phyloP scores from a whole-genome alignment of 1,140 invertebrate species.

The Goniozus legneri region DNA sequence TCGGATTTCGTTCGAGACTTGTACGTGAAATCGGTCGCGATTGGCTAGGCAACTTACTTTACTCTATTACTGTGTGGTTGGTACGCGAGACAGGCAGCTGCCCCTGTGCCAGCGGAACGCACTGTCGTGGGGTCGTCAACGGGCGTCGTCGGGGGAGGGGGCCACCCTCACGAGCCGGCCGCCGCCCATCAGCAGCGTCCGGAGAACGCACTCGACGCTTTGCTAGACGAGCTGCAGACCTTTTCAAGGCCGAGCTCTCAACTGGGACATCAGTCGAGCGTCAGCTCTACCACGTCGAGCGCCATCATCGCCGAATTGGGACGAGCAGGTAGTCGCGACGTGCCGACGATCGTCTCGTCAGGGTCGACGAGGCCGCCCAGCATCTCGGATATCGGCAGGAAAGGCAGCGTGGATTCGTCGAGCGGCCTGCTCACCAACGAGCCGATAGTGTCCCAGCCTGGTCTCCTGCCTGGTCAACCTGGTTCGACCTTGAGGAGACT shows the following conservation, averaged over 20 bases:
- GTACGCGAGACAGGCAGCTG: constrained; percentile 50
- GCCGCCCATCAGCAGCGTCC: constrained; percentile 63
- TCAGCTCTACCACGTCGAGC: constrained; percentile 12
- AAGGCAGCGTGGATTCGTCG: constrained; percentile 58
- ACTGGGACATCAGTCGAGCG: constrained; percentile 32
- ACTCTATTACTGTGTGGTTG: background rate
- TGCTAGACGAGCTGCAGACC: constrained; percentile 88
- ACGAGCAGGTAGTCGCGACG: constrained; percentile 24
- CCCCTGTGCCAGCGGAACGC: constrained; percentile 60
- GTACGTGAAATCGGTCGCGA: too few species aligned
- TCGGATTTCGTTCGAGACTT: too few species aligned
- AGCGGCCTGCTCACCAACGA: constrained; percentile 34
- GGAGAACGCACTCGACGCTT: constrained; percentile 92
- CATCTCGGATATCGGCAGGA: constrained; percentile 55
- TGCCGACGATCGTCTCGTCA: constrained; percentile 25
- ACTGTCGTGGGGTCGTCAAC: constrained; percentile 51
- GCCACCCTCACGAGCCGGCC: constrained; percentile 53
- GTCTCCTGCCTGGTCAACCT: constrained; percentile 19
- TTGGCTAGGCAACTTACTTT: too few species aligned
- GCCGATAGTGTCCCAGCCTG: constrained; percentile 4
- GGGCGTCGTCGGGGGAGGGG: constrained; percentile 66
- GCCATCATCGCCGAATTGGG: constrained; percentile 32
- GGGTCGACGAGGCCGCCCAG: constrained; percentile 35
- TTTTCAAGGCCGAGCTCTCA: constrained; percentile 66
- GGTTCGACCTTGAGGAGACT: constrained; percentile 60